Evolutionary conservation across 30 jellyfish, hydroid and myxozoan genomes (phyloP), one percentile per base, ranked within the genome.

Genomic region (Aurelia aurita complex sp. Pacific): DNA sequence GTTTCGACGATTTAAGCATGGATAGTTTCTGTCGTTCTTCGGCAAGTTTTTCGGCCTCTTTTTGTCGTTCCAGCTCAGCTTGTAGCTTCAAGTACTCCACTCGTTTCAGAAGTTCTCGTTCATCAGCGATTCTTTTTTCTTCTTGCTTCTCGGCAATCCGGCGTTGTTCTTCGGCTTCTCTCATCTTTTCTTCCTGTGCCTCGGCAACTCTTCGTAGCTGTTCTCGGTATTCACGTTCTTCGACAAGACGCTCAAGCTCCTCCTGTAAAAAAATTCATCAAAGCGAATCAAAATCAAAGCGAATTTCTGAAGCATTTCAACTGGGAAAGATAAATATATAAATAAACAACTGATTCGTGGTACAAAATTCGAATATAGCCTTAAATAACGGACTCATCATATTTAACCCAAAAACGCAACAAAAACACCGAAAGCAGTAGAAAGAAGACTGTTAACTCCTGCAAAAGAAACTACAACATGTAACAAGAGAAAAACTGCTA

Each of bases 161-260:
- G 8, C 89, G 86, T 33, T 80, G 83, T 59, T 79, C 96, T 88
- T 88, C 86, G 57, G 34, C 83, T 75, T 70, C 84, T 38, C 89
- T 89, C 88, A 79, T 50, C 76, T 74, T 72, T 73, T 59, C 79
- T 76, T 75, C 80, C 69, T 88, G 88, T 12, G 79, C 85, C 79
- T 79, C 96, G 68, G 96, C 96, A 12, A 73, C 88, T 66, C 84
- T 80, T 59, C 88, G 84, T 29, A 88, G 77, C 42, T 88, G 91
- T 52, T 88, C 96, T 36, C 91, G 76, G 62, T 79, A 72, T 59
- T 73, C 90, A 9, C 96, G 91, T 53, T 88, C 96, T 64, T 88
- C 96, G 32, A 75, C 67, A 5, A 88, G 75, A 8, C 84, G 80
- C 38, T 72, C 81, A 3, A 88, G 77, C 83, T 88, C 96, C 19